Evolutionary conservation across 2,888 invertebrate species (phyloP).

Genomic region (Lamellibrachia columna): DNA sequence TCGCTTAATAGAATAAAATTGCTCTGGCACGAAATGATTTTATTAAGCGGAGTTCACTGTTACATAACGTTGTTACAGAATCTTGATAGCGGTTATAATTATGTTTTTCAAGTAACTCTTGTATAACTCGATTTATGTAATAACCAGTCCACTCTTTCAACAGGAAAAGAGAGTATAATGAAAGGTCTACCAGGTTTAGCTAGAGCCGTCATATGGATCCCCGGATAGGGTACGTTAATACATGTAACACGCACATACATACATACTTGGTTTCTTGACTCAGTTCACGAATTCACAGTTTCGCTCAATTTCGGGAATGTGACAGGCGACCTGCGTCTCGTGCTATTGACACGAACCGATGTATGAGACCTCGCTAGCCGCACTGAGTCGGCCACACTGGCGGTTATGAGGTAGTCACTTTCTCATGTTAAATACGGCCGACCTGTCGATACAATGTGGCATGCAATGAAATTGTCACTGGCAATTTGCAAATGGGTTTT

Average conservation of each 20-base stretch:
- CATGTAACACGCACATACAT: background rate
- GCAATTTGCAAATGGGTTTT: background rate
- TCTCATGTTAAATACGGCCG: background rate
- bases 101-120: too few relatives aligned
- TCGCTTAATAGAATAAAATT: too few relatives aligned
- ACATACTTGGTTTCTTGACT: background rate
- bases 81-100: too few relatives aligned
- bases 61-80: too few relatives aligned
- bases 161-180: too few relatives aligned
- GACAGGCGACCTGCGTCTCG: background rate
- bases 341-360: background rate
- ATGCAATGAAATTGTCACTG: background rate
- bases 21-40: too few relatives aligned
- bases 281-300: background rate
- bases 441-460: constrained; percentile 9
- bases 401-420: background rate
- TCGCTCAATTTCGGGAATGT: background rate
- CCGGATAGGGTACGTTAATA: background rate
- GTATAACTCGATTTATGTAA: too few relatives aligned
- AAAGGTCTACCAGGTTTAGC: too few relatives aligned
- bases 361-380: background rate
- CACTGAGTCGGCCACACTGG: background rate
- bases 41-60: too few relatives aligned
- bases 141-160: too few relatives aligned
- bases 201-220: too few relatives aligned